phyloP scores from a whole-genome alignment of 2,797 vertebrate genomes.

The Megalops cyprinoides region DNA sequence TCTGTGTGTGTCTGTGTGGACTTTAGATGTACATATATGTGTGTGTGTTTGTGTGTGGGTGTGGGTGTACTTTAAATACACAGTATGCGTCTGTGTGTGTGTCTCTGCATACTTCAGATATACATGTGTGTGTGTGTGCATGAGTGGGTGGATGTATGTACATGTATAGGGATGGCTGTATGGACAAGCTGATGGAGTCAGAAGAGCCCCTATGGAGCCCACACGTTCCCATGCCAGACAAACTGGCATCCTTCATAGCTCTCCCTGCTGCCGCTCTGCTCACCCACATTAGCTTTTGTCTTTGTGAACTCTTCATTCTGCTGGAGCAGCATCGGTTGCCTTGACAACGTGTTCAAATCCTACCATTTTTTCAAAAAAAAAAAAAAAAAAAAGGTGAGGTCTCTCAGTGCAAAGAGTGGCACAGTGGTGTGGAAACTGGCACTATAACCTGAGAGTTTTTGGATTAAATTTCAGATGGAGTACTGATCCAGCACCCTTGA shows the following conservation, averaged over 20 bases:
- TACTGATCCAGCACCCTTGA: background rate
- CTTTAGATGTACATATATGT: background rate
- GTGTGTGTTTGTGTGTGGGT: background rate
- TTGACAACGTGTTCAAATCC: conserved; percentile 16
- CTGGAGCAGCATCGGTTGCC: conserved; percentile 13
- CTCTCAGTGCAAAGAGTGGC: background rate
- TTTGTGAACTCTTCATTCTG: background rate
- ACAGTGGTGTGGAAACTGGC: background rate
- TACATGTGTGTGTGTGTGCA: no score
- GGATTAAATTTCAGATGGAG: background rate
- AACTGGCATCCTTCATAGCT: background rate
- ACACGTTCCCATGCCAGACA: background rate
- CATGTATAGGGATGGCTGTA: no score
- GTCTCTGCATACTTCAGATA: no score
- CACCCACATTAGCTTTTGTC: conserved; percentile 15
- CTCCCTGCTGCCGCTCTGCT: background rate
- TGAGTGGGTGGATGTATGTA: no score
- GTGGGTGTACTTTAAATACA: no score
- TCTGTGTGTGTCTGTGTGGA: no score
- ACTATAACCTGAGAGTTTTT: background rate
- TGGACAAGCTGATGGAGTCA: background rate
- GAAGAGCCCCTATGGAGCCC: background rate
- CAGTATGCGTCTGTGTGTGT: no score
- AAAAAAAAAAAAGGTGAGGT: background rate
- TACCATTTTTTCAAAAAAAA: background rate